Conservation (phyloP, 1,140 invertebrate genomes). For the Drosophila bocqueti region DNA sequence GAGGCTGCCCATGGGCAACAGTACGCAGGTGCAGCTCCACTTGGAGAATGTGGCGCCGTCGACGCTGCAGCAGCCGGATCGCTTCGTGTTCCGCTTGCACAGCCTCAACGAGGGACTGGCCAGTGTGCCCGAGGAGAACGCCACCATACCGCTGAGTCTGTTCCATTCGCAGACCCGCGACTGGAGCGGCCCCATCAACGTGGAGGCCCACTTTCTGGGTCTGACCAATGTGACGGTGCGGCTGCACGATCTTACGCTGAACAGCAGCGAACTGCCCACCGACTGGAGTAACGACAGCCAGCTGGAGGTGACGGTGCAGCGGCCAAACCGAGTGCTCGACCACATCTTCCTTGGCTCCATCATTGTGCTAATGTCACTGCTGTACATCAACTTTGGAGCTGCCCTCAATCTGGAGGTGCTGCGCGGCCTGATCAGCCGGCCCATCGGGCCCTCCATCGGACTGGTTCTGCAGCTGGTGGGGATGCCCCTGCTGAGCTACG, state of each 20-base stretch:
- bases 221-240: constrained; percentile 56
- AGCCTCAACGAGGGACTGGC: constrained; percentile 51
- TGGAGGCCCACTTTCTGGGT: constrained; percentile 65
- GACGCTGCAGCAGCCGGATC: constrained; percentile 26
- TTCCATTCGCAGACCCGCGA: constrained; percentile 24
- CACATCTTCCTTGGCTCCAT: constrained; percentile 92
- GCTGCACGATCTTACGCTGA: constrained; percentile 37
- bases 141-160: constrained; percentile 37
- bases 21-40: constrained; percentile 28
- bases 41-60: constrained; percentile 24
- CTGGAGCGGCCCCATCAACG: constrained; percentile 59
- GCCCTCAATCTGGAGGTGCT: constrained; percentile 92
- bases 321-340: constrained; percentile 89
- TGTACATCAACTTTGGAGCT: constrained; percentile 97
- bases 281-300: constrained; percentile 46
- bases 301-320: constrained; percentile 87
- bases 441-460: constrained; percentile 93
- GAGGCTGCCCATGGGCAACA: constrained; percentile 43
- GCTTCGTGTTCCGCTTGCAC: constrained; percentile 58
- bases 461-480: constrained; percentile 93
- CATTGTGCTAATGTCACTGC: constrained; percentile 91
- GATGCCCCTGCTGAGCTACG: constrained; percentile 95
- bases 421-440: constrained; percentile 89
- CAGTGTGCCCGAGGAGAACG: constrained; percentile 44
- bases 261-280: constrained; percentile 35